phyloP scores from a whole-genome alignment of 2,888 invertebrate species.

The Blastobasis adustella region DNA sequence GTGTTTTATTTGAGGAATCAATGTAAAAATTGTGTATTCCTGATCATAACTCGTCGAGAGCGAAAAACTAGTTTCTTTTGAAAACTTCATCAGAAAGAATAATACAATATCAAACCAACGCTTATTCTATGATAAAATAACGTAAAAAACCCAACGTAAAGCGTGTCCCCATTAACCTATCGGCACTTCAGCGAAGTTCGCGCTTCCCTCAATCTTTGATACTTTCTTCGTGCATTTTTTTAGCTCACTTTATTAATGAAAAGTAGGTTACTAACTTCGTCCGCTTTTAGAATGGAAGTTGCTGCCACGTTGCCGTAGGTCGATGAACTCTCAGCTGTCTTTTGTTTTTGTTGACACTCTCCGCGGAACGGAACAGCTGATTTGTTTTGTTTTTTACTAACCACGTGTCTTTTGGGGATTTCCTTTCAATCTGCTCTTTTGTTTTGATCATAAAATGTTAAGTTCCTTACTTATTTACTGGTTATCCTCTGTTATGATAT shows the following conservation, averaged over 20 bases:
- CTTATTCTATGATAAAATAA: no score
- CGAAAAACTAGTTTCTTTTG: no score
- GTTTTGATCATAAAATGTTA: no score
- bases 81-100: no score
- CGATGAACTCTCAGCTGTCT: slow-evolving; percentile 68
- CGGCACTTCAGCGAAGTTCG: slow-evolving; percentile 58
- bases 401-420: no score
- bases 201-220: slow-evolving; percentile 73
- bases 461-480: no score
- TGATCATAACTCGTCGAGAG: no score
- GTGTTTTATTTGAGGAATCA: no score
- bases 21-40: no score
- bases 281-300: slow-evolving; percentile 73
- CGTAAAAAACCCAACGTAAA: neutral
- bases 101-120: no score
- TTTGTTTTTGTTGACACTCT: slow-evolving; percentile 56
- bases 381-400: neutral
- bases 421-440: no score
- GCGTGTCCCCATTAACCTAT: slow-evolving; percentile 35
- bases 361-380: neutral
- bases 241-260: slow-evolving; percentile 75
- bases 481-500: no score
- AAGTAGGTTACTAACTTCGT: slow-evolving; percentile 75
- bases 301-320: slow-evolving; percentile 71
- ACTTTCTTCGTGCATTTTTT: slow-evolving; percentile 75